phyloP scores from a whole-genome alignment of 2,888 invertebrate species.

The Pristionchus mayeri region DNA sequence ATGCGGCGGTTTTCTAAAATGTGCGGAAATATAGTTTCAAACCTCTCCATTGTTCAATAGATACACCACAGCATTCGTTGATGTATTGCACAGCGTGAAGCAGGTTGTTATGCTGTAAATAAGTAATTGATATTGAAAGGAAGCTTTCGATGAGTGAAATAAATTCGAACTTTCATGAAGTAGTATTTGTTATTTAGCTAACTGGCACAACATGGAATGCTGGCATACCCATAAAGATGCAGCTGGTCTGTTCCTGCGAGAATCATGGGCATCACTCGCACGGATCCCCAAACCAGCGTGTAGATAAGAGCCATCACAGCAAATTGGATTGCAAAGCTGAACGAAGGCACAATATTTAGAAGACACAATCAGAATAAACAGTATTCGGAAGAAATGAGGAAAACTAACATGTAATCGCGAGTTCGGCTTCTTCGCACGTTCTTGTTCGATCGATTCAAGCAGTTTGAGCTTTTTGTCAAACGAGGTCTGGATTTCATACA shows the following conservation, averaged over 20 bases:
- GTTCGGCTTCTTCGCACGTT: neutral
- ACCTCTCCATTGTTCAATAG: neutral
- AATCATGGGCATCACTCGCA: neutral
- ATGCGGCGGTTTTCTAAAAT: too few species aligned
- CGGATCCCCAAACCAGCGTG: neutral
- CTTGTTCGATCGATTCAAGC: neutral
- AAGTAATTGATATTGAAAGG: too few species aligned
- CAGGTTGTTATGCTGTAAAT: neutral
- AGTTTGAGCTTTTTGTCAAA: too few species aligned
- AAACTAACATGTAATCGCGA: slow-evolving; percentile 6
- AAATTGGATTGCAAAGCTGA: slow-evolving; percentile 7
- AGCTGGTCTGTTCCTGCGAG: neutral
- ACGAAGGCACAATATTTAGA: neutral
- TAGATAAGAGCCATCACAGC: neutral
- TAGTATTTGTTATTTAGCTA: too few species aligned
- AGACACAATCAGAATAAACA: too few species aligned
- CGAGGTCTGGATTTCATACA: too few species aligned
- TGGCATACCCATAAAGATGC: neutral
- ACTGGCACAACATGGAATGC: too few species aligned
- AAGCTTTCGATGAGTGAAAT: too few species aligned
- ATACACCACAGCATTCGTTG: neutral
- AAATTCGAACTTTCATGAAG: too few species aligned
- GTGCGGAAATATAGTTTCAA: too few species aligned
- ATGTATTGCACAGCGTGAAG: neutral
- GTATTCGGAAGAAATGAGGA: too few species aligned